These are phyloP conservation scores for Drosophila demipolita DNA, from an alignment of 2,888 invertebrate species.

Conservation along the genomic window DNA sequence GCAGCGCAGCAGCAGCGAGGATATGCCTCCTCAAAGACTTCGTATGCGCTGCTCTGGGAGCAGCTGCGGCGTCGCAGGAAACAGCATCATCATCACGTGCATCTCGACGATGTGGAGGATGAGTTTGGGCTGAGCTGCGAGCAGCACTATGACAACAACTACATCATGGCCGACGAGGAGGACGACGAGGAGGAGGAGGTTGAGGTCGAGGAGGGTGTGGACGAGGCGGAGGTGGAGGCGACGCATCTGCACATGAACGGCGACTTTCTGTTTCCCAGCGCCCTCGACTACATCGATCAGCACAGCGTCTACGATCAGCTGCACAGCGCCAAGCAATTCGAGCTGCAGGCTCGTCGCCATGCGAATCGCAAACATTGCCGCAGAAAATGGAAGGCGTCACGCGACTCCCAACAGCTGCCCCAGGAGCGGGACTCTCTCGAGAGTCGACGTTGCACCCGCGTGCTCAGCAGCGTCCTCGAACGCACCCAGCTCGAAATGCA, in stretches of 20 bases:
- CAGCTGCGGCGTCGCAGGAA: constrained; percentile 54
- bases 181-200: constrained; percentile 45
- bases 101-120: constrained; percentile 73
- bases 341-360: constrained; percentile 75
- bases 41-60: constrained; percentile 64
- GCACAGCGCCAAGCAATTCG: constrained; percentile 78
- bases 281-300: constrained; percentile 63
- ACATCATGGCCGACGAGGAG: constrained; percentile 65
- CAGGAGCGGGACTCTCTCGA: constrained; percentile 19
- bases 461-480: constrained; percentile 80
- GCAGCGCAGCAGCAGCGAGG: constrained; percentile 59
- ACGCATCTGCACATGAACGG: constrained; percentile 56
- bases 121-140: constrained; percentile 61
- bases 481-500: constrained; percentile 83
- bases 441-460: constrained; percentile 75
- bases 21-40: constrained; percentile 60
- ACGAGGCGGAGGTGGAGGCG: constrained; percentile 39
- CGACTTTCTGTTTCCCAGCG: constrained; percentile 69
- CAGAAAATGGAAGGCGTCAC: constrained; percentile 79
- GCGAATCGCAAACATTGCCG: constrained; percentile 82
- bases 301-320: constrained; percentile 69
- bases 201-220: constrained; percentile 29
- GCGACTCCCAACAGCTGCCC: constrained; percentile 29
- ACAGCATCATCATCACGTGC: constrained; percentile 64
- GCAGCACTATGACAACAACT: constrained; percentile 62